Evolutionary conservation across 2,797 vertebrate genomes (phyloP), one percentile per base, ranked within the genome.

Genomic region (Carapus acus): DNA sequence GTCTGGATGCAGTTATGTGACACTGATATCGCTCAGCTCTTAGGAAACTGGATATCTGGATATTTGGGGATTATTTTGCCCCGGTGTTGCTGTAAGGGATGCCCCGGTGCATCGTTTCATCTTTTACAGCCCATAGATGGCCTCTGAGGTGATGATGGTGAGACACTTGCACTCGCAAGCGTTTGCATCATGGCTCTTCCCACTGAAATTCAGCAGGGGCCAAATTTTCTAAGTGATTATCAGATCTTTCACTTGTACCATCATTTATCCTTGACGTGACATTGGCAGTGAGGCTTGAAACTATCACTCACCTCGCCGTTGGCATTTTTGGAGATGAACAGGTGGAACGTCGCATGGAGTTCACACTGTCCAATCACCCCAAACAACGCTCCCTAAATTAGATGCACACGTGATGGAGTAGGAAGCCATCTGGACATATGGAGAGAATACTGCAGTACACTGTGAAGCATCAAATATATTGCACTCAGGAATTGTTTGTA

Each of bases 181-280:
- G 58, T 62, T 24, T 43, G 16, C 49, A 42, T n/a, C 15, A 27
- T 56, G 48, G 45, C 49, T 38, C 19, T n/a, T 2, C 14, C 20
- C 21, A 41, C n/a, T 33, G 6, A 7, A 13, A 42, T 4, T 31
- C 7, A 24, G 6, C 47, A 21, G 21, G 18, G 22, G 20, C 40
- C 43, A 54, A 2, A n/a, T 52, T 27, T 9, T 20, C 12, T n/a
- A 1, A 16, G 4, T 16, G 17, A 17, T 62, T 31, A 46, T 55
- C 12, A 34, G 19, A 60, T 38, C 56, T 15, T 52, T 41, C 11
- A 36, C 42, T 56, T 40, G 48, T 43, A 57, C 58, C 49, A 46
- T 50, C 23, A 14, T 60, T 51, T 79, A 77, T 76, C 80, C 76
- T 83, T 81, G 71, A 74, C 31, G 1, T 82, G 81, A 81, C 78